Evolutionary conservation across 2,113 vertebrate genomes (phyloP), one percentile per base, ranked within the genome.

Genomic region (Lamprologus tigripictilis): DNA sequence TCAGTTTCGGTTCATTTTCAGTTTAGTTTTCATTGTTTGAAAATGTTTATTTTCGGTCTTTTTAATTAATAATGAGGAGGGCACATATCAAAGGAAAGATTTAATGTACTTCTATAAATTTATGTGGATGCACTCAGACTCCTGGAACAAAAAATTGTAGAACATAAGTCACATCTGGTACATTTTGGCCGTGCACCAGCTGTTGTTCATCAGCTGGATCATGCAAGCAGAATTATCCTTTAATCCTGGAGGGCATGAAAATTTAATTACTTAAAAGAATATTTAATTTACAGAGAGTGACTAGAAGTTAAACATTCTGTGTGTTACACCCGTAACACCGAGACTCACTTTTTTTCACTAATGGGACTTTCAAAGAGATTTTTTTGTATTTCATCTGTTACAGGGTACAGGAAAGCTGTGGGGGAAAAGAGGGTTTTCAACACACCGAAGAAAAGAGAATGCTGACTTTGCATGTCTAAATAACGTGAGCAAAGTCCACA

Each of bases 401-500:
- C 26, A 78, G 11, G 26, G 17, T 78, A 49, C 42, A 78, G 4
- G 3, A n/a, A 19, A 78, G 45, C 45, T 31, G 26, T 51, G 45
- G 7, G 19, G 12, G 1, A 31, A 31, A 19, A 63, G 3, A 31
- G 26, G 45, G 73, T 33, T 12, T 78, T 78, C 42, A 78, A 33
- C 26, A 28, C 14, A 31, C 42, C 2, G 3, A 78, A 31, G 42
- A 49, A 31, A 49, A 33, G 26, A 9, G 73, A 78, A 78, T 51
- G 7, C 26, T 51, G 45, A 78, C 26, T 51, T 54, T 17, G 55
- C 21, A 73, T 51, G 37, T 71, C 51, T 92, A 86, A 84, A 81
- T 42, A 88, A 53, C 4, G 8, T 5, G 83, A 57, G 9, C 93
- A 94, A 95, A 95, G 95, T 95, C 87, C 93, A 80, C n/a, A 6